A percentile compares a stretch with the other conserved stretches of the same genome.
These are phyloP conservation scores for Chrysocyon brachyurus DNA, from an alignment of 2,797 vertebrate genomes.

Conservation along the genomic window DNA sequence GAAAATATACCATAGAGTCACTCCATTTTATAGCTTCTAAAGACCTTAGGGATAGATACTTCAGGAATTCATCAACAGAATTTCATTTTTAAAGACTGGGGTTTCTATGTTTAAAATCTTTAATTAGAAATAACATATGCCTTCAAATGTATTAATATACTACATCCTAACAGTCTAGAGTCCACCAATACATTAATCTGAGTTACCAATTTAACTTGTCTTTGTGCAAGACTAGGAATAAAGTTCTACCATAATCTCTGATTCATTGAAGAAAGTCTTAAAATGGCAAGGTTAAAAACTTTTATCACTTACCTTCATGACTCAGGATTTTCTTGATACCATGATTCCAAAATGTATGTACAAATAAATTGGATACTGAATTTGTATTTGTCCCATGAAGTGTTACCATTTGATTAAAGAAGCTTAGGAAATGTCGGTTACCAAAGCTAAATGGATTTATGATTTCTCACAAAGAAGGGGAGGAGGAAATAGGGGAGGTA, in stretches of 20 bases:
- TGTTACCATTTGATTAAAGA: not conserved
- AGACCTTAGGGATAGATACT: not conserved
- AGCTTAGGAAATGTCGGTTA: conserved; percentile 16
- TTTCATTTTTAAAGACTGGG: not conserved
- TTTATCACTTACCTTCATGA: conserved; percentile 13
- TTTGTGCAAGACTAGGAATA: conserved; percentile 39
- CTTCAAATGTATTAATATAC: not conserved
- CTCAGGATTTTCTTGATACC: conserved; percentile 12
- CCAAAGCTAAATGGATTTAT: conserved; percentile 19
- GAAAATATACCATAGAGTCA: not conserved
- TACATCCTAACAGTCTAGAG: not conserved
- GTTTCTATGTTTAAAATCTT: conserved; percentile 34
- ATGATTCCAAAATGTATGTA: conserved; percentile 8
- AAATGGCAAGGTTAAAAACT: not conserved
- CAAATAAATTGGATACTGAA: not conserved
- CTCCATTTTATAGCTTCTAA: conserved; percentile 9
- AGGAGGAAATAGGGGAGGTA: not conserved
- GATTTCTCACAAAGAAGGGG: not conserved
- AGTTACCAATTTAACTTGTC: not conserved
- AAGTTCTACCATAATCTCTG: not conserved
- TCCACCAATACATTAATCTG: not conserved
- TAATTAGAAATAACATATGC: not conserved
- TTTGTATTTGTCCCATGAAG: not conserved
- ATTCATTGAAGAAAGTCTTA: conserved; percentile 39
- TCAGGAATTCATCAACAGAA: not conserved